These are phyloP conservation scores for Adelphocoris suturalis DNA, from an alignment of 2,888 invertebrate species.

Conservation along the genomic window DNA sequence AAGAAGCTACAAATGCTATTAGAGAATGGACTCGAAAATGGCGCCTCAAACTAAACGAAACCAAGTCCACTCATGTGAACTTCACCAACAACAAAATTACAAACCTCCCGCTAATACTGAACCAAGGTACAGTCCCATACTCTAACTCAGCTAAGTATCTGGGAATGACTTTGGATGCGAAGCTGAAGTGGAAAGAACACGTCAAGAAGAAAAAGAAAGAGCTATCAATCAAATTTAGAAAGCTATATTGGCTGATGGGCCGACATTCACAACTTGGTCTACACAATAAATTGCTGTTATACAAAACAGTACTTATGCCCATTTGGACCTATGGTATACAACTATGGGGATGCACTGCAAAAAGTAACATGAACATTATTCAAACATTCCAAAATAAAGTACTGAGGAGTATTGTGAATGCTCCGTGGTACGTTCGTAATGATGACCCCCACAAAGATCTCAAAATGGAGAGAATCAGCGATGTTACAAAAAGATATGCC, in stretches of 20 bases:
- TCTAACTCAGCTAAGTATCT: background rate
- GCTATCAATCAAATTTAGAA: background rate
- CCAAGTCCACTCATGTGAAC: background rate
- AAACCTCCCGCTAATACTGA: background rate
- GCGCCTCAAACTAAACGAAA: background rate
- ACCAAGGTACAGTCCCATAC: background rate
- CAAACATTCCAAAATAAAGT: constrained; percentile 33
- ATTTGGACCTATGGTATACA: constrained; percentile 50
- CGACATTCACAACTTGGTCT: background rate
- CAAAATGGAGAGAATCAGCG: background rate
- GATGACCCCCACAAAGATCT: constrained; percentile 54
- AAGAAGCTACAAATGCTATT: background rate
- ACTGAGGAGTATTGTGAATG: constrained; percentile 46
- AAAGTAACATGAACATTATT: constrained; percentile 6
- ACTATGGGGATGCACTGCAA: constrained; percentile 16
- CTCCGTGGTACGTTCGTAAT: constrained; percentile 34
- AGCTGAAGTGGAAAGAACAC: constrained; percentile 45
- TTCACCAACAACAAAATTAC: background rate
- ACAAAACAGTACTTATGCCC: constrained; percentile 32
- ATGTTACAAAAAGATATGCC: background rate
- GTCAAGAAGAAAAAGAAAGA: constrained; percentile 55
- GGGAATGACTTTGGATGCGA: constrained; percentile 23
- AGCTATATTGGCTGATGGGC: background rate
- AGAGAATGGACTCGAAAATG: background rate
- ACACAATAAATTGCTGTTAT: constrained; percentile 41